These are phyloP conservation scores for Spondyliosoma cantharus DNA, from an alignment of 2,797 vertebrate species.

Conservation along the genomic window DNA sequence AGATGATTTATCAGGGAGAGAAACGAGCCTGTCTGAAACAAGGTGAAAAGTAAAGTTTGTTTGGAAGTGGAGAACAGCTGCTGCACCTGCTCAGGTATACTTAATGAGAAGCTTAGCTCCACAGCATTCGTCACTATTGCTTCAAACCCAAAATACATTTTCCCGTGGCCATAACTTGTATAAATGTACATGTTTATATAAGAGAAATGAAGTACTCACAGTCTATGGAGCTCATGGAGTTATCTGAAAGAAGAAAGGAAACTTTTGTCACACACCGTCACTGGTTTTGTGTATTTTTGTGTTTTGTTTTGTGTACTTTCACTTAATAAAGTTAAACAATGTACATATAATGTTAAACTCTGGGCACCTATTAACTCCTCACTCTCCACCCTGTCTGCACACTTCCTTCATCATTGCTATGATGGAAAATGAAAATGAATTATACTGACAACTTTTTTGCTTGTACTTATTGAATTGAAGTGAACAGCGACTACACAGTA, in stretches of 20 bases:
- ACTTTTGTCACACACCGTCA: conserved; percentile 21
- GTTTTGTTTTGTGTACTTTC: not conserved
- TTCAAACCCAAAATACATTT: conserved; percentile 45
- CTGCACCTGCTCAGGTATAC: conserved; percentile 68
- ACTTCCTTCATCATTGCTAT: not conserved
- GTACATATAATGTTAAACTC: not conserved
- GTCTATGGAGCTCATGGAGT: conserved; percentile 89
- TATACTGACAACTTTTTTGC: no score
- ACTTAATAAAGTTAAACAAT: not conserved
- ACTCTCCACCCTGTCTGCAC: not conserved
- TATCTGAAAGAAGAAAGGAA: conserved; percentile 84
- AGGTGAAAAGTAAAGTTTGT: conserved; percentile 61
- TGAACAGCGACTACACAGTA: no score
- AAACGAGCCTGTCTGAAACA: conserved; percentile 56
- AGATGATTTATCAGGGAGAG: conserved; percentile 69
- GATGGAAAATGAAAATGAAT: not conserved
- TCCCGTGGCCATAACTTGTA: conserved; percentile 33
- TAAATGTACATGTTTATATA: conserved; percentile 18
- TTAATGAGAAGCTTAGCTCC: conserved; percentile 26
- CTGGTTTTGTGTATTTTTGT: not conserved
- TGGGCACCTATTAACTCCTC: not conserved
- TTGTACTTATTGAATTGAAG: no score
- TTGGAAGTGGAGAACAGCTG: conserved; percentile 54
- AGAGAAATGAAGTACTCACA: conserved; percentile 87
- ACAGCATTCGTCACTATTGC: conserved; percentile 57